Conservation (phyloP, 2,888 invertebrate species). For the Tineola bisselliella region DNA sequence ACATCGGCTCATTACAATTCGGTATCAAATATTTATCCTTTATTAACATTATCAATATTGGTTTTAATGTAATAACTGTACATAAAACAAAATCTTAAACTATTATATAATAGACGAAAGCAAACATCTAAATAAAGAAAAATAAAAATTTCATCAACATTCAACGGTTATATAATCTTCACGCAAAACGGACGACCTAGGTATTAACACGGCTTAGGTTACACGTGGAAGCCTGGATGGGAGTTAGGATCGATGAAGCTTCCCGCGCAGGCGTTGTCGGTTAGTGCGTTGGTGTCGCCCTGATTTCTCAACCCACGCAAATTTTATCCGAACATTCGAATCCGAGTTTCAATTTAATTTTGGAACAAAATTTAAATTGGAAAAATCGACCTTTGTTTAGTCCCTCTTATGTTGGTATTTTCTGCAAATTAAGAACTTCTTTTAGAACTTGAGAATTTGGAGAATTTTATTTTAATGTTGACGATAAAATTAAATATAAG, state of each 20-base stretch:
- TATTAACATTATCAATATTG: no score
- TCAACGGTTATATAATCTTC: not conserved
- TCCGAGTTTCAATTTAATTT: not conserved
- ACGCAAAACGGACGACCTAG: not conserved
- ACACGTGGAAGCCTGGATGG: constrained; percentile 19
- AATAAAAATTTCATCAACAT: no score
- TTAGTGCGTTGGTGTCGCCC: constrained; percentile 7
- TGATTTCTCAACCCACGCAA: not conserved
- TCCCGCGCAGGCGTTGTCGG: constrained; percentile 38
- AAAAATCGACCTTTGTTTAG: not conserved
- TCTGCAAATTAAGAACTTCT: not conserved
- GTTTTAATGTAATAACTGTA: no score
- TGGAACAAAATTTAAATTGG: not conserved
- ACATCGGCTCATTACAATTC: not conserved
- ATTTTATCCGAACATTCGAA: not conserved
- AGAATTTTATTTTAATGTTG: no score
- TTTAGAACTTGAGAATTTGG: no score
- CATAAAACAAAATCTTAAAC: no score
- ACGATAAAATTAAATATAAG: no score
- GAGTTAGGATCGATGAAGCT: constrained; percentile 44
- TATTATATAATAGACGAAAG: no score
- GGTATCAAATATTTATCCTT: not conserved
- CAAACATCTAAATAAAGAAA: no score
- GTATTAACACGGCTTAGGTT: constrained; percentile 1
- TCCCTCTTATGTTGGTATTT: not conserved